These are phyloP conservation scores for Ophion obscuratus DNA, from an alignment of 2,888 invertebrate species.

Conservation along the genomic window DNA sequence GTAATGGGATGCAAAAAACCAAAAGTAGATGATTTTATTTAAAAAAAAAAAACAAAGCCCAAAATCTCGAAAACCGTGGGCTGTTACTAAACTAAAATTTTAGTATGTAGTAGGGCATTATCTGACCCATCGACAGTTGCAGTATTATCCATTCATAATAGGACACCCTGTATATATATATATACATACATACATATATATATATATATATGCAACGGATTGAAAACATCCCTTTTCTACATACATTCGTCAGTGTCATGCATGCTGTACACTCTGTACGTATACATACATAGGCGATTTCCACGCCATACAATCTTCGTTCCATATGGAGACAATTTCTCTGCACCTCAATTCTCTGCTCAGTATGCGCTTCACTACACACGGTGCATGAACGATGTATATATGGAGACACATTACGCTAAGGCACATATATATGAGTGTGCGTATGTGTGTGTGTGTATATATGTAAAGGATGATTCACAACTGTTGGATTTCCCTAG, in stretches of 20 bases:
- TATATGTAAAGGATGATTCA: background rate
- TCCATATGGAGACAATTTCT: constrained; percentile 28
- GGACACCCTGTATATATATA: no score
- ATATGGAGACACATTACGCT: background rate
- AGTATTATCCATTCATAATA: no score
- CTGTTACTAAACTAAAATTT: no score
- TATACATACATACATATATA: no score
- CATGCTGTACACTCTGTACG: background rate
- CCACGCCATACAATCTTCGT: constrained; percentile 7
- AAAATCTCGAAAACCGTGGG: no score
- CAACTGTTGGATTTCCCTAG: background rate
- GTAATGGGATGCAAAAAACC: no score
- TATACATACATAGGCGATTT: constrained; percentile 19
- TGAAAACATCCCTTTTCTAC: background rate
- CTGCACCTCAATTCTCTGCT: constrained; percentile 31
- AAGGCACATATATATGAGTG: background rate
- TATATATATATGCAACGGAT: no score
- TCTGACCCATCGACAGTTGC: no score
- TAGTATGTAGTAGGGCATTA: no score
- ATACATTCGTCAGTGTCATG: background rate
- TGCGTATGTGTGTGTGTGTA: constrained; percentile 22
- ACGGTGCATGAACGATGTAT: constrained; percentile 1
- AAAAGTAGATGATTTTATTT: no score
- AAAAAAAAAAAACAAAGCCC: no score
- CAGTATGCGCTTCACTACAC: constrained; percentile 12